These are phyloP conservation scores for Andrena cerasifolii DNA, from an alignment of 1,140 invertebrate genomes.

Conservation along the genomic window DNA sequence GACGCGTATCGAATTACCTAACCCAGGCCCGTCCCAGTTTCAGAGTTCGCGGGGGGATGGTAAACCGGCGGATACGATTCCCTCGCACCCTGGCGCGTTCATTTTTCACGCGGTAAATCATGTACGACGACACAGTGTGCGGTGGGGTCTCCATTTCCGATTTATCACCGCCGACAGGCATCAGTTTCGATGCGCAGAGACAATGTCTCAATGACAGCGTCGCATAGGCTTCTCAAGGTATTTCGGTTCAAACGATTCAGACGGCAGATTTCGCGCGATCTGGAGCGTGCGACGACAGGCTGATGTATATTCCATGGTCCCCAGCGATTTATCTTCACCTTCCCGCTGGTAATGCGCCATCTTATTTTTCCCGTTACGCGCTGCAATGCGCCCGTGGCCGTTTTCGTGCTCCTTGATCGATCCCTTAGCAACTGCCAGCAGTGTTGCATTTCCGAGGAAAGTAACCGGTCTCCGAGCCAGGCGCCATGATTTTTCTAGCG, in stretches of 20 bases:
- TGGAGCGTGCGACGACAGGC: not conserved
- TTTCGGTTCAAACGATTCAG: not conserved
- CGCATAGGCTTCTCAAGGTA: not conserved
- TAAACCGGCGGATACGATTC: constrained; percentile 17
- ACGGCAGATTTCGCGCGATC: not conserved
- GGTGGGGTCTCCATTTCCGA: not conserved
- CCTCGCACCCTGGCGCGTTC: constrained; percentile 19
- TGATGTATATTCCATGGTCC: not conserved
- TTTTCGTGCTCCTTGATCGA: too few relatives aligned
- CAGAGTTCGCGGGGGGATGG: too few relatives aligned
- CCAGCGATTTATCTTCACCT: not conserved
- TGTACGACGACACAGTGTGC: not conserved
- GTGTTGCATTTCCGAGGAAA: too few relatives aligned
- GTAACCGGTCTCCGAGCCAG: too few relatives aligned
- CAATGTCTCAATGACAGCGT: not conserved
- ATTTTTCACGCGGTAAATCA: constrained; percentile 58
- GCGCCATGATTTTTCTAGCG: too few relatives aligned
- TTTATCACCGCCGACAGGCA: constrained; percentile 11
- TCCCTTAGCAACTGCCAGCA: too few relatives aligned
- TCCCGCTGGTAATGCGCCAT: not conserved
- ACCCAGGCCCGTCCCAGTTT: constrained; percentile 31
- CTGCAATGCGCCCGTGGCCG: not conserved
- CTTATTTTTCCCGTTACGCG: not conserved
- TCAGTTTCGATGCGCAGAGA: not conserved
- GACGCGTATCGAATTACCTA: constrained; percentile 49